Conservation (phyloP, 2,888 invertebrate genomes). For the Anaspis maculata region DNA sequence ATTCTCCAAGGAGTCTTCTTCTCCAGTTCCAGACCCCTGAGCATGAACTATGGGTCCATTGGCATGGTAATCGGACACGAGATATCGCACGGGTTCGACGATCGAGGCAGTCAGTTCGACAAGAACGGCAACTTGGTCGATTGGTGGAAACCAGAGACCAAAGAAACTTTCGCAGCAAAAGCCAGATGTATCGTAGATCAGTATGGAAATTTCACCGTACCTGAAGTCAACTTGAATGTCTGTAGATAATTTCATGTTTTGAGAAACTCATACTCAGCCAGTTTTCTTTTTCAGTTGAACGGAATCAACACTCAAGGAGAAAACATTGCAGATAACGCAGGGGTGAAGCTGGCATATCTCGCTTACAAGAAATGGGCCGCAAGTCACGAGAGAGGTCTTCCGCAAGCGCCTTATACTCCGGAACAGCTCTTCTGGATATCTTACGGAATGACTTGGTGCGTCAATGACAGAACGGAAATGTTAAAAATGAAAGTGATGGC, state of each 20-base stretch:
- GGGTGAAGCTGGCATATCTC: conserved; percentile 78
- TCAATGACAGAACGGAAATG: conserved; percentile 58
- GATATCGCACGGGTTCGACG: conserved; percentile 78
- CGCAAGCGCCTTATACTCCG: conserved; percentile 59
- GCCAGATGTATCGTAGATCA: conserved; percentile 82
- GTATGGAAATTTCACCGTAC: conserved; percentile 75
- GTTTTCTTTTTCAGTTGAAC: too few species aligned
- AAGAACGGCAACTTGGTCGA: conserved; percentile 76
- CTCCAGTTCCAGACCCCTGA: conserved; percentile 70
- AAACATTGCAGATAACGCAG: conserved; percentile 90
- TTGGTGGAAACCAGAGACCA: conserved; percentile 80
- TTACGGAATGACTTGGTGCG: conserved; percentile 79
- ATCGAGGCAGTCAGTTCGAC: conserved; percentile 78
- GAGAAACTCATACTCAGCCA: too few species aligned
- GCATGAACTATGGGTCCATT: conserved; percentile 79
- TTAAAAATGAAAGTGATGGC: conserved; percentile 69
- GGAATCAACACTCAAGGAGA: conserved; percentile 86
- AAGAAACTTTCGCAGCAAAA: conserved; percentile 64
- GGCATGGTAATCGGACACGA: conserved; percentile 81
- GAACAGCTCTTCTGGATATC: conserved; percentile 71
- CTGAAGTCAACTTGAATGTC: conserved; percentile 61
- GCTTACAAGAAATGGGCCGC: conserved; percentile 69
- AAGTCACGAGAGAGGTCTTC: conserved; percentile 50
- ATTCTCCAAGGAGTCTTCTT: conserved; percentile 82
- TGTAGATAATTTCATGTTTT: too few species aligned